Evolutionary conservation across 2,113 vertebrate species (phyloP).

Genomic region (Strix aluco): DNA sequence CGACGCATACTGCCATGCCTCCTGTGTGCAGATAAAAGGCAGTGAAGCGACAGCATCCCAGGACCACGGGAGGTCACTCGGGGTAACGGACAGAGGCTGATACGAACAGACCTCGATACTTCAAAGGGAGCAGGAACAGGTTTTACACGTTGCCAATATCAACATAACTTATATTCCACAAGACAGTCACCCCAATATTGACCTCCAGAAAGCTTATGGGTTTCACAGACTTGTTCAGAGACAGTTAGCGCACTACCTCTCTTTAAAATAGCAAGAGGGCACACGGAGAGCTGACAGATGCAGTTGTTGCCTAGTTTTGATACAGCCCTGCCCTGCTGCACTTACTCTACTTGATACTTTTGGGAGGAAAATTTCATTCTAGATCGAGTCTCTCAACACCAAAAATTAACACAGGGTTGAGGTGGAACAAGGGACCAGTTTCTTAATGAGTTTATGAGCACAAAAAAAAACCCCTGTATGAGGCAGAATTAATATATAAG

Average conservation of each 20-base stretch:
- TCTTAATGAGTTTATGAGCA: background rate
- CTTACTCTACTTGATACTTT: background rate
- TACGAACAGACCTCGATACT: background rate
- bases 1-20: fast-evolving
- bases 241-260: background rate
- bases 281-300: fast-evolving
- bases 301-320: background rate
- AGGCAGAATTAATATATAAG: background rate
- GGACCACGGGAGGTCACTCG: fast-evolving
- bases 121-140: background rate
- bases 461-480: background rate
- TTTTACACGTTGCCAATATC: background rate
- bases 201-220: background rate
- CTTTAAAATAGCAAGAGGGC: background rate
- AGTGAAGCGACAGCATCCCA: fast-evolving
- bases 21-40: fast-evolving
- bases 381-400: fast-evolving
- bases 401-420: background rate
- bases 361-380: background rate
- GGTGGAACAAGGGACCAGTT: background rate
- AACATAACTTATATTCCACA: background rate
- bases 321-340: background rate
- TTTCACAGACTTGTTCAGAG: background rate
- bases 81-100: background rate
- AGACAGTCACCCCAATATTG: background rate